Evolutionary conservation across 2,888 invertebrate genomes (phyloP).

Genomic region (Villa cingulata): DNA sequence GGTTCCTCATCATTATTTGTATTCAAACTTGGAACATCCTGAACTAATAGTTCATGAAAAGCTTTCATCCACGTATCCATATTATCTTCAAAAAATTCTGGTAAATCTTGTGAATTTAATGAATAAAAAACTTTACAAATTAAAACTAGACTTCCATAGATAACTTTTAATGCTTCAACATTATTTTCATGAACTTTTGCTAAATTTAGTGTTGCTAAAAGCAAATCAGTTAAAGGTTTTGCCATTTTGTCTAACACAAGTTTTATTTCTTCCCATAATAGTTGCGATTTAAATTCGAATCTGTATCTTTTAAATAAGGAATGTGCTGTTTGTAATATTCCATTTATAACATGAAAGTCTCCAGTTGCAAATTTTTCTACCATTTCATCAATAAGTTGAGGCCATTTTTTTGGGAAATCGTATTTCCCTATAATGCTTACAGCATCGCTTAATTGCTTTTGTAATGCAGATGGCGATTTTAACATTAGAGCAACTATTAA

Average conservation of each 20-base stretch:
- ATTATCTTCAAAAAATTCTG: conserved; percentile 98
- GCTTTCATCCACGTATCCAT: conserved; percentile 91
- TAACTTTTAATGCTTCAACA: conserved; percentile 64
- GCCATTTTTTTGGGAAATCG: conserved; percentile 97
- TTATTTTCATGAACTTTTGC: conserved; percentile 65
- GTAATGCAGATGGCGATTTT: conserved; percentile 75
- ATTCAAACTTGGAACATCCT: conserved; percentile 62
- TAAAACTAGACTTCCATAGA: conserved; percentile 77
- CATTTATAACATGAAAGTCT: conserved; percentile 90
- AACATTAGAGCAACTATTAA: conserved; percentile 87
- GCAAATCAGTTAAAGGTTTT: conserved; percentile 81
- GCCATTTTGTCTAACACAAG: conserved; percentile 90
- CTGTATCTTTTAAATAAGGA: conserved; percentile 93
- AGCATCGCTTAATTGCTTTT: conserved; percentile 89
- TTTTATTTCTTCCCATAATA: conserved; percentile 93
- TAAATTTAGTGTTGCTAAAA: conserved; percentile 77
- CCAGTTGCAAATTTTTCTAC: conserved; percentile 80
- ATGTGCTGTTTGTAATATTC: conserved; percentile 87
- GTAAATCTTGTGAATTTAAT: conserved; percentile 92
- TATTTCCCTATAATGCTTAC: conserved; percentile 91
- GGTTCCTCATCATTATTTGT: conserved; percentile 74
- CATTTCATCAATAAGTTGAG: conserved; percentile 82
- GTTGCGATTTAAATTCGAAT: conserved; percentile 88
- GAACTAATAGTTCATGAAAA: conserved; percentile 66
- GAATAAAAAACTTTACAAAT: conserved; percentile 95